Percentiles rank a stretch among this genome's conserved stretches.
Conservation (phyloP, 2,113 vertebrate genomes). For the Vireo altiloquus region DNA sequence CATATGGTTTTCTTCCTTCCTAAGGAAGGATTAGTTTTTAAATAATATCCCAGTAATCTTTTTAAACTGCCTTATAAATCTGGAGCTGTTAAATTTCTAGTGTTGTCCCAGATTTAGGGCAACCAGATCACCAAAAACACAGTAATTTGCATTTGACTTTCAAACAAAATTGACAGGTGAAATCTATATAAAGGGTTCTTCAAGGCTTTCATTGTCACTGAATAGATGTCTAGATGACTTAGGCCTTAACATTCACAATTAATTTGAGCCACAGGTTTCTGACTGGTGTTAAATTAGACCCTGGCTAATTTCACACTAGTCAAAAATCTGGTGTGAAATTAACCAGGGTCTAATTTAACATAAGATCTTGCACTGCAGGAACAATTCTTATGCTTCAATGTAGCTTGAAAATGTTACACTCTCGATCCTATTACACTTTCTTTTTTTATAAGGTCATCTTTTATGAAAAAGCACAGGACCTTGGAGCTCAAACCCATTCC, state of each 20-base stretch:
- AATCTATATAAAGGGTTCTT: neutral
- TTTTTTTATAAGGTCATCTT: slow-evolving; percentile 28
- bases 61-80: neutral
- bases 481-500: slow-evolving; percentile 16
- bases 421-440: neutral
- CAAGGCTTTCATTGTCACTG: neutral
- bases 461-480: slow-evolving; percentile 27
- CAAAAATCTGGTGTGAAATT: slow-evolving; percentile 47
- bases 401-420: neutral
- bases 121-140: neutral
- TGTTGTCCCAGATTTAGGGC: neutral
- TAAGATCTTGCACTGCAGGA: slow-evolving; percentile 18
- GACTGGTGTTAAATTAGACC: slow-evolving; percentile 51
- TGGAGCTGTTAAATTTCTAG: neutral
- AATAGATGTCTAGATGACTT: neutral
- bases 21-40: neutral
- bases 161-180: neutral
- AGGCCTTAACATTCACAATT: slow-evolving; percentile 18
- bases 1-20: neutral
- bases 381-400: neutral
- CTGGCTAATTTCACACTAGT: slow-evolving; percentile 38
- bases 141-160: slow-evolving; percentile 24
- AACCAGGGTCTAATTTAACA: slow-evolving; percentile 36
- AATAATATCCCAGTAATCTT: neutral
- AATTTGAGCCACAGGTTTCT: slow-evolving; percentile 31